Evolutionary conservation across 2,888 invertebrate species (phyloP).

Genomic region (Drosophila mimetica): DNA sequence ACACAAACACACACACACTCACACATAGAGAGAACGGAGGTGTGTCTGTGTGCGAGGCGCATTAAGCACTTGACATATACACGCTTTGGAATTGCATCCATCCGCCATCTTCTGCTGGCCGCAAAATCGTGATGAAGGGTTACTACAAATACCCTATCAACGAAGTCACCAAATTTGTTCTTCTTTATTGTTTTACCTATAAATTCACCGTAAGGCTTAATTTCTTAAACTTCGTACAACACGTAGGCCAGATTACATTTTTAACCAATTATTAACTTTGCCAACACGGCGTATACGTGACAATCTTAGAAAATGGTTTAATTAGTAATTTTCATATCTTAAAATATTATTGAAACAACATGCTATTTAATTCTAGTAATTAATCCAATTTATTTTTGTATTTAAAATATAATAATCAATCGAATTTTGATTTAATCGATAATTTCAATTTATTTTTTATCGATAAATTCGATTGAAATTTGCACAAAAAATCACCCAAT

Average conservation of each 20-base stretch:
- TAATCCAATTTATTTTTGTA: too few species aligned
- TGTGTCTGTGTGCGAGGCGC: slow-evolving; percentile 34
- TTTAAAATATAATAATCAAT: too few species aligned
- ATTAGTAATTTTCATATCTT: slow-evolving; percentile 6
- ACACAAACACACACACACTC: slow-evolving; percentile 37
- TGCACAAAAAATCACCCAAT: background rate
- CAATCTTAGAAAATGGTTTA: background rate
- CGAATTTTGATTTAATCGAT: too few species aligned
- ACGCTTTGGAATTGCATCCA: slow-evolving; percentile 39
- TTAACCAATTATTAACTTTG: background rate
- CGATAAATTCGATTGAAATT: background rate
- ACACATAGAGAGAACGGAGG: background rate
- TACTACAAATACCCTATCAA: slow-evolving; percentile 13
- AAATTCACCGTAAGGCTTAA: background rate
- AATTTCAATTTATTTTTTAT: background rate
- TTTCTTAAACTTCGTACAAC: slow-evolving; percentile 4
- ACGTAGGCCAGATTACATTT: background rate
- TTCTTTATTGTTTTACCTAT: background rate
- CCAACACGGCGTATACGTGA: slow-evolving; percentile 7
- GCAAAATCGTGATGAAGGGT: background rate
- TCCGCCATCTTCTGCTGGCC: slow-evolving; percentile 13
- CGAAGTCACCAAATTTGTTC: background rate
- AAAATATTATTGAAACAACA: background rate
- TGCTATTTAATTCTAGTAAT: background rate
- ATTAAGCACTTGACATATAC: slow-evolving; percentile 73